Percentiles rank a stretch among this genome's conserved stretches.
Evolutionary conservation across 1,140 invertebrate genomes (phyloP).

Genomic region (Rhopalosiphum maidis): DNA sequence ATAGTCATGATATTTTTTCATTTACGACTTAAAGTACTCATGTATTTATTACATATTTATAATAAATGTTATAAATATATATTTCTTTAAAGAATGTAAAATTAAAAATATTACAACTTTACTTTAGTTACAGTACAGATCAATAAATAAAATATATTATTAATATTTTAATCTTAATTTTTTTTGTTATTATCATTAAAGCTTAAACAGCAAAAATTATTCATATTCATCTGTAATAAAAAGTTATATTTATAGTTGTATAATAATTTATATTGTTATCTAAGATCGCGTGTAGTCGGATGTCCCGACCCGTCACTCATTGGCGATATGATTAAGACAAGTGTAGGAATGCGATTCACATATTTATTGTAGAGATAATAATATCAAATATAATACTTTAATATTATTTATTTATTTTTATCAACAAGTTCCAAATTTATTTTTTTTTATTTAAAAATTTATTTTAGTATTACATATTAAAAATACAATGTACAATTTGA

Average conservation of each 20-base stretch:
- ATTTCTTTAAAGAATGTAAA: neutral
- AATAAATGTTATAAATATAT: too few species aligned
- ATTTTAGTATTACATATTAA: too few species aligned
- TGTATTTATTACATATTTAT: neutral
- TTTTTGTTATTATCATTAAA: neutral
- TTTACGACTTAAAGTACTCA: neutral
- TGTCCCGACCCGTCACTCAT: neutral
- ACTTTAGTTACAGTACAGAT: too few species aligned
- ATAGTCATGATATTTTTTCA: neutral
- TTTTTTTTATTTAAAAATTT: too few species aligned
- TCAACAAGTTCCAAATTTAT: too few species aligned
- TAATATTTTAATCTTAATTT: neutral
- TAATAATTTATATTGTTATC: neutral
- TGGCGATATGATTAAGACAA: neutral
- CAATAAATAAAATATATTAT: neutral
- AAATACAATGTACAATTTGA: too few species aligned
- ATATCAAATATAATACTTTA: neutral
- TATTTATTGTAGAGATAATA: neutral
- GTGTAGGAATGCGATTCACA: neutral
- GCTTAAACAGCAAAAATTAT: neutral
- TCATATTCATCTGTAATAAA: neutral
- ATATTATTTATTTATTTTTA: neutral
- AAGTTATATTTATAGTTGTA: slow-evolving; percentile 6
- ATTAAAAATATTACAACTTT: too few species aligned
- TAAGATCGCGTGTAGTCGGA: neutral